phyloP scores from a whole-genome alignment of 2,113 vertebrate species.

The Dermatemys mawii region DNA sequence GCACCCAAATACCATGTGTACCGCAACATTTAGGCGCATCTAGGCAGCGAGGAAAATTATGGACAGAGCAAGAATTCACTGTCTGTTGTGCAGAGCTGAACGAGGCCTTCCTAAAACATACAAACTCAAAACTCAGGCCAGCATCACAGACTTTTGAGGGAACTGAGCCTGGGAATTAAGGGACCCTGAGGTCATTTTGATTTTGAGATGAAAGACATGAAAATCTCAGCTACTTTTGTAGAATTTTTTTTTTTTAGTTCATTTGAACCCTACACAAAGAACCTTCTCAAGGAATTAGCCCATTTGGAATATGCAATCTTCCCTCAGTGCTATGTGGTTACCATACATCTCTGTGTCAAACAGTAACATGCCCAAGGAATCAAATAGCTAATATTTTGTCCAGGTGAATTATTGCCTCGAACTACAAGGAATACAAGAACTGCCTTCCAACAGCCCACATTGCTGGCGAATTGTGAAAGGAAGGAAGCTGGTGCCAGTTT shows the following conservation, averaged over 20 bases:
- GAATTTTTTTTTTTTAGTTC: background rate
- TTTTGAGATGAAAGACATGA: background rate
- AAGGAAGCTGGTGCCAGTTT: background rate
- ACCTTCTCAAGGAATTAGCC: background rate
- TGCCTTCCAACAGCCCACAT: background rate
- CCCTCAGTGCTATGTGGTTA: background rate
- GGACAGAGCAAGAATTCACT: background rate
- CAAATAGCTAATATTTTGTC: background rate
- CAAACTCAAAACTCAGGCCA: background rate
- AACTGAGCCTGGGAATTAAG: background rate
- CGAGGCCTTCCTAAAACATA: background rate
- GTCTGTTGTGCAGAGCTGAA: background rate
- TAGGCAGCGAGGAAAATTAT: background rate
- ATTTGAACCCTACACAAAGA: background rate
- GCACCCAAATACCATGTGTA: background rate
- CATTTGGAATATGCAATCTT: background rate
- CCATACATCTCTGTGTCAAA: background rate
- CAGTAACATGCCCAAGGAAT: background rate
- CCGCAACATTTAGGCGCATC: background rate
- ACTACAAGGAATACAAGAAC: background rate
- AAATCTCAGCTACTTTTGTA: background rate
- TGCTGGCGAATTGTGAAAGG: background rate
- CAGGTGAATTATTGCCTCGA: background rate
- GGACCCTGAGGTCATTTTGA: background rate
- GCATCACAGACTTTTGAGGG: background rate